Base-by-base conservation (phyloP, 2,888 invertebrate genomes). In the Chironomus tentans region DNA sequence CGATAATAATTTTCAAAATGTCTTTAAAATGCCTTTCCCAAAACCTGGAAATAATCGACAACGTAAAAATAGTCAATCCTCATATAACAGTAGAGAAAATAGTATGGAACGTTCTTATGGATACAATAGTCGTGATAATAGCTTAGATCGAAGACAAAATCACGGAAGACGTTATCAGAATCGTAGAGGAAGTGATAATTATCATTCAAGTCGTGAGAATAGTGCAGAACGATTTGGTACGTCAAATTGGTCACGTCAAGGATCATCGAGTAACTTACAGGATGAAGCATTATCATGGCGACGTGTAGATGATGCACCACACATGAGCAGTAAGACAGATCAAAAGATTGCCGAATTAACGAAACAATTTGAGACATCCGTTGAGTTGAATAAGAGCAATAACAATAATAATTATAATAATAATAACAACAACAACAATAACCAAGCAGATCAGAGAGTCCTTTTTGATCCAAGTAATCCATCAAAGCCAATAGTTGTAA, bases 401-500 rank as follows among this genome's bases (percentile, higher is more conserved):
- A 70, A 47, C 21, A 61, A 24, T 24, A 28, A 28, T 28, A 28
- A 28, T 38, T 4, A 7, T 2, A 7, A 38, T 2, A 38, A 38
- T 10, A 38, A 38, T 38, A 38, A 38, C 10, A 38, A 10, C 10
- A 7, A 10, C 4, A 38, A 38, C 4, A 38, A 38, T 38, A 38
- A 38, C 10, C 38, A 38, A 38, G 38, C 10, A 10, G 72, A 72
- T 4, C 65, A 74, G 13, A 61, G 69, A 28, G 21, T 86, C 15
- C 82, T 90, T 5, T 90, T 86, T 79, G 88, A 90, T 82, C 89
- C 88, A 1, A 87, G 87, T 78, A 89, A 89, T 82, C 89, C 89
- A 1, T 88, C 87, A 77, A 91, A 89, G 84, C 92, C 92, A 21
- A 92, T 92, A 78, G 87, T 92, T 78, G 88, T 91, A 77, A 88